phyloP scores from a whole-genome alignment of 2,888 invertebrate genomes.

The Diarsia mendica region DNA sequence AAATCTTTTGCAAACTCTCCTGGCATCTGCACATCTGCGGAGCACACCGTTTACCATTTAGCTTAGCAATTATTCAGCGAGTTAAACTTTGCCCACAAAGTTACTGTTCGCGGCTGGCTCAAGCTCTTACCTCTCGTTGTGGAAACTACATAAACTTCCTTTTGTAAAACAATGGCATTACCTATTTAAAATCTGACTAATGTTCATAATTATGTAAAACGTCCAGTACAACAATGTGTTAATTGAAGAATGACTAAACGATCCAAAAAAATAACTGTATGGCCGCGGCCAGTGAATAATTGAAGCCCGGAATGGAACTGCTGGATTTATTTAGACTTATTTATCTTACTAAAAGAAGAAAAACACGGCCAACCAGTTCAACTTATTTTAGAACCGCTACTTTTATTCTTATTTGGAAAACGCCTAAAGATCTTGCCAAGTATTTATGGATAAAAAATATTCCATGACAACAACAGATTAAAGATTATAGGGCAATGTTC shows the following conservation, averaged over 20 bases:
- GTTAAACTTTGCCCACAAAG: constrained; percentile 75
- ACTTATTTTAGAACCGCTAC: constrained; percentile 43
- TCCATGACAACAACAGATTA: constrained; percentile 69
- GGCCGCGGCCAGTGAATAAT: constrained; percentile 36
- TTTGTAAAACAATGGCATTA: constrained; percentile 25
- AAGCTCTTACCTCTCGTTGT: constrained; percentile 64
- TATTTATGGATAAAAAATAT: constrained; percentile 62
- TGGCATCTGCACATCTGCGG: constrained; percentile 66
- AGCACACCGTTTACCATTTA: constrained; percentile 70
- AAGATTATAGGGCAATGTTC: constrained; percentile 75
- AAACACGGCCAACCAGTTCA: constrained; percentile 38
- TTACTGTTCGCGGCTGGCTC: constrained; percentile 70
- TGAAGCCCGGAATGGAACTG: constrained; percentile 28
- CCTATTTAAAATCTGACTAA: constrained; percentile 16
- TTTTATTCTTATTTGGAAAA: constrained; percentile 55
- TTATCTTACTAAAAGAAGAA: constrained; percentile 29
- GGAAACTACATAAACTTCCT: constrained; percentile 58
- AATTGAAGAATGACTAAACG: constrained; percentile 38
- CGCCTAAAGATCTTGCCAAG: constrained; percentile 41
- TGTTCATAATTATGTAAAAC: constrained; percentile 1
- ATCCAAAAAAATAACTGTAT: constrained; percentile 19
- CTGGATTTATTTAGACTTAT: constrained; percentile 33
- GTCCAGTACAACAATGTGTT: constrained; percentile 14
- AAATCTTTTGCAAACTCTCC: constrained; percentile 60
- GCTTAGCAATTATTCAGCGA: constrained; percentile 78